A percentile compares a stretch with the other conserved stretches of the same genome.
Conservation (phyloP, 2,888 invertebrate genomes). For the Bombylius discolor region DNA sequence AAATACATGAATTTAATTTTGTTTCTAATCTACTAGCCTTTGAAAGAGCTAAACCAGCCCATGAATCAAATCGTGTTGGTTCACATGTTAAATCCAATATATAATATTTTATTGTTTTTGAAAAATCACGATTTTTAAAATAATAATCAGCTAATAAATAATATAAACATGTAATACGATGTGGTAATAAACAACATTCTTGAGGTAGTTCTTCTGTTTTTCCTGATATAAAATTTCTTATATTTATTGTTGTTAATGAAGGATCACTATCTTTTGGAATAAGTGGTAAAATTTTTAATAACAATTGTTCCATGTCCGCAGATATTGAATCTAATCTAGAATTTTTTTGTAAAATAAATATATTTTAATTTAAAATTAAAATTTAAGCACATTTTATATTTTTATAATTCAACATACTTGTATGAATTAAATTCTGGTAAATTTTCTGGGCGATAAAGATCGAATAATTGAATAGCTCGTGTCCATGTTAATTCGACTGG, state of each 20-base stretch:
- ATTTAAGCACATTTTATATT: neutral
- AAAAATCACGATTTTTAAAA: conserved; percentile 72
- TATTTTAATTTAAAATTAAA: neutral
- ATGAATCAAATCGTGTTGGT: conserved; percentile 72
- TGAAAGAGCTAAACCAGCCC: conserved; percentile 81
- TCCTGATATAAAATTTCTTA: conserved; percentile 57
- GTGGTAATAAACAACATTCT: conserved; percentile 42
- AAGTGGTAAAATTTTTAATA: conserved; percentile 54
- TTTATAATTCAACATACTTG: conserved; percentile 23
- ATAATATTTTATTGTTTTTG: conserved; percentile 67
- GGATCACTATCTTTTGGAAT: conserved; percentile 59
- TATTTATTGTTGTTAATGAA: conserved; percentile 44
- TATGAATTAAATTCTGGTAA: conserved; percentile 73
- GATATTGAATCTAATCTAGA: conserved; percentile 55
- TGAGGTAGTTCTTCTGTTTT: conserved; percentile 42
- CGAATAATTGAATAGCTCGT: conserved; percentile 59
- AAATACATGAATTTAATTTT: conserved; percentile 61
- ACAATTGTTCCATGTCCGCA: conserved; percentile 63
- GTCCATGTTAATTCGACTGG: conserved; percentile 59
- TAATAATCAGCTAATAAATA: conserved; percentile 88
- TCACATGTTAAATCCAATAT: conserved; percentile 70
- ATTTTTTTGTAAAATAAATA: neutral
- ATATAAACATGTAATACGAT: conserved; percentile 60
- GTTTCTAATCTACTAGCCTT: conserved; percentile 66
- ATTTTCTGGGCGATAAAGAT: conserved; percentile 65